Base-by-base conservation (phyloP, 1,140 invertebrate genomes). In the Asbolus verrucosus region DNA sequence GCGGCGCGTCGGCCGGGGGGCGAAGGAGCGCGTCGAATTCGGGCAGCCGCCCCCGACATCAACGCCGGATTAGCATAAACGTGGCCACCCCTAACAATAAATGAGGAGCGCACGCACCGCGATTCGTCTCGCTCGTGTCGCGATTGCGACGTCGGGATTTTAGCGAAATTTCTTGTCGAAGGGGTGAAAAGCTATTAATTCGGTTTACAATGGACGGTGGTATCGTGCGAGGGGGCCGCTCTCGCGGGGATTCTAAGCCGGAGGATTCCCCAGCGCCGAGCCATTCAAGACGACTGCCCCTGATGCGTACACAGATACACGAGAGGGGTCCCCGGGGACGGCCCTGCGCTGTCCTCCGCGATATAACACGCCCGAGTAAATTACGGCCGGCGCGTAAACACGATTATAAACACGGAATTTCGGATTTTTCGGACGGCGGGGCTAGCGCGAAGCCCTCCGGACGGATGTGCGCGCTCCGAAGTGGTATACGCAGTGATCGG, bases 131-230 rank as follows among this genome's bases (percentile, higher is more conserved):
- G 46, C 46, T 6, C 21, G 46, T 54, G 46, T 54, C 21, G 24
- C 21, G 46, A 54, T 54, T 54, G 27, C 27, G 46, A 54, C 46
- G 46, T 54, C 46, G 27, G 8, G 11, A 54, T 54, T 54, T 54
- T 54, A 27, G 14, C 16, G 2, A 3, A 9, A 11, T 38, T 2
- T 3, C 6, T 38, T 3, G 33, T 8, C 6, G 46, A 54, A 54
- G 46, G 46, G 46, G 46, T 24, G 19, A 27, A 54, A 54, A 54
- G 46, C 46, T 54, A 54, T 54, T 54, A 54, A 54, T 54, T 54
- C 46, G 21, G 46, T 27, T 54, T 27, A 54, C 46, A 54, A 54
- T 54, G 21, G 13, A 43, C 13, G 15, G 21, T 19, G 39, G 15
- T 14, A 38, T 38, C 41, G 41, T n/a, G 27, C 13, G 16, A 43